These are phyloP conservation scores for Xestoiulus laeticollis DNA, from an alignment of 2,888 invertebrate genomes.

Conservation along the genomic window DNA sequence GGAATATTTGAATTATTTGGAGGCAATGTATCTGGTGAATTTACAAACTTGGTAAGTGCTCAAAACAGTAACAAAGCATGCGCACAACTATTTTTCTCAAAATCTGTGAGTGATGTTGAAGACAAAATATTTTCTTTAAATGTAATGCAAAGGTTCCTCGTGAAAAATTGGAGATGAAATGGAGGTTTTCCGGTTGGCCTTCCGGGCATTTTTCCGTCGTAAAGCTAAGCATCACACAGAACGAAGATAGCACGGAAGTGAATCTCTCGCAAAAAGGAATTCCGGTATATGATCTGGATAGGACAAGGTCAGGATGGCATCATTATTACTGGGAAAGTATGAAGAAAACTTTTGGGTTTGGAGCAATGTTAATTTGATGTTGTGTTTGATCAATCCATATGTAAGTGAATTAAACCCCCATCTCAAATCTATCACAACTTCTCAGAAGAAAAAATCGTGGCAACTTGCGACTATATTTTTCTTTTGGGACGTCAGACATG, in stretches of 20 bases:
- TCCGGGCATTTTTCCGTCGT: conserved; percentile 89
- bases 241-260: conserved; percentile 87
- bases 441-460: background rate
- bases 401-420: background rate
- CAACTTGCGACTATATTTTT: background rate
- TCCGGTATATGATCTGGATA: conserved; percentile 79
- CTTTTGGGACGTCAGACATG: background rate
- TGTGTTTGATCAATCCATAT: background rate
- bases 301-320: conserved; percentile 88
- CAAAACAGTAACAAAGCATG: background rate
- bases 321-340: conserved; percentile 95
- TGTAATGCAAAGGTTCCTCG: conserved; percentile 70
- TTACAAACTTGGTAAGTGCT: conserved; percentile 76
- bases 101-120: too few species aligned
- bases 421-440: background rate
- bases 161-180: conserved; percentile 84
- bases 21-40: conserved; percentile 90
- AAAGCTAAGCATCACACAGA: conserved; percentile 83
- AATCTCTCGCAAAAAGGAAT: conserved; percentile 83
- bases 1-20: conserved; percentile 92
- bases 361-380: conserved; percentile 63
- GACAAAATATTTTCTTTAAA: too few species aligned
- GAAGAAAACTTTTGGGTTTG: conserved; percentile 90
- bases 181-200: conserved; percentile 97
- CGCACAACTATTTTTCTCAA: too few species aligned